These are phyloP conservation scores for Oncorhynchus keta DNA, from an alignment of 2,113 vertebrate species.

Conservation along the genomic window DNA sequence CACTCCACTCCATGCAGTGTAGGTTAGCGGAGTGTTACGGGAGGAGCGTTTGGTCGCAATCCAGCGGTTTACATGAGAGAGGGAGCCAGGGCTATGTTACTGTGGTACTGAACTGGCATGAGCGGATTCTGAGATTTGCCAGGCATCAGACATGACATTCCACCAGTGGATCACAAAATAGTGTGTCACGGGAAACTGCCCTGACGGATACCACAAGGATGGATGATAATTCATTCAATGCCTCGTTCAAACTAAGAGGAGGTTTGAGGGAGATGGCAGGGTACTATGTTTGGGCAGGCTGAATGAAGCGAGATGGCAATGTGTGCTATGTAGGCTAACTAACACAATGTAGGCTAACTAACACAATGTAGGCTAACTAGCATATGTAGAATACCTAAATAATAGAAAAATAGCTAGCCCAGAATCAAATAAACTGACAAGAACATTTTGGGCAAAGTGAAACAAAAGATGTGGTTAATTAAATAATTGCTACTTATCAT, in stretches of 20 bases:
- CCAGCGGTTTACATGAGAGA: neutral
- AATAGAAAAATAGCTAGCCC: too few relatives aligned
- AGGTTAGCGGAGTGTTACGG: neutral
- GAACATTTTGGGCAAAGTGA: too few relatives aligned
- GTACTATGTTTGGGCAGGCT: neutral
- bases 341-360: neutral
- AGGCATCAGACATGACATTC: slow-evolving; percentile 27
- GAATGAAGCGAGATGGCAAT: neutral
- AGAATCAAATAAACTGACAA: too few relatives aligned
- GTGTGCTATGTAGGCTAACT: neutral
- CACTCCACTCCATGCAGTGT: slow-evolving; percentile 54
- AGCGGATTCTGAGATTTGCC: neutral
- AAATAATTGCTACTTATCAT: too few relatives aligned
- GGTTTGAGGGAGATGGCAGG: neutral
- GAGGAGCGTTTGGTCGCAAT: neutral
- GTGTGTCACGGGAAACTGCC: slow-evolving; percentile 5
- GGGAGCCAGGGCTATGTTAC: slow-evolving; percentile 8
- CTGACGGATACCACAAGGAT: neutral
- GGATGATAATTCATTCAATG: neutral
- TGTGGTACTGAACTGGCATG: neutral
- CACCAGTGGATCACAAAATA: slow-evolving; percentile 8
- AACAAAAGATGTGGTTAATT: too few relatives aligned
- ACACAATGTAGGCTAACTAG: too few relatives aligned
- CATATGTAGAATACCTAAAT: too few relatives aligned
- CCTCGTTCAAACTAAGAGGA: neutral